phyloP scores from a whole-genome alignment of 2,888 invertebrate species.

The Geotrupes spiniger region DNA sequence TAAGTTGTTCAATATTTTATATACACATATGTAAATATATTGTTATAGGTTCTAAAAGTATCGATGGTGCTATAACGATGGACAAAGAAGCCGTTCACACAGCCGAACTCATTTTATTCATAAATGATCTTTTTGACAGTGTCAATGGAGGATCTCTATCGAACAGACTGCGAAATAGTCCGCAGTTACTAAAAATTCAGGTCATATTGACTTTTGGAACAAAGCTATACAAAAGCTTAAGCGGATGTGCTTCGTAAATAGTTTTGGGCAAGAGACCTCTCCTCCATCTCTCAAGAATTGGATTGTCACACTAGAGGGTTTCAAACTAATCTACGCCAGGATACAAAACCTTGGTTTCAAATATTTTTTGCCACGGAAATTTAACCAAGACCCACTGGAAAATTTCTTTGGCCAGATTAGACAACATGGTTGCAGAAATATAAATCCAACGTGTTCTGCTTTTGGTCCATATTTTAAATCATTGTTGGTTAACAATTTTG shows the following conservation, averaged over 20 bases:
- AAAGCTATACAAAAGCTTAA: neutral
- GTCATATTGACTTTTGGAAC: neutral
- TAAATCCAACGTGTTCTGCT: neutral
- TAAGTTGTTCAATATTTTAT: neutral
- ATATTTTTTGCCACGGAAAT: neutral
- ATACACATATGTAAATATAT: neutral
- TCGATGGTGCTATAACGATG: neutral
- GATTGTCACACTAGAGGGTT: neutral
- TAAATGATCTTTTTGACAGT: slow-evolving; percentile 2
- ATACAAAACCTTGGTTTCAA: neutral
- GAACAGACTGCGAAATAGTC: neutral
- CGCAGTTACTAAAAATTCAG: neutral
- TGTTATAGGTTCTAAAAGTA: neutral
- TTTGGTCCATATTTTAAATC: slow-evolving; percentile 1
- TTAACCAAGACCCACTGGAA: slow-evolving; percentile 5
- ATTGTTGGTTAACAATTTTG: neutral
- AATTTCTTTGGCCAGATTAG: slow-evolving; percentile 1
- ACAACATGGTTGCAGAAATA: neutral
- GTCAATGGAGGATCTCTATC: neutral
- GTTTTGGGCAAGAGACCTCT: neutral
- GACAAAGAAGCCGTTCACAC: neutral
- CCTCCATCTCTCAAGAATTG: neutral
- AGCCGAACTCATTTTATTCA: neutral
- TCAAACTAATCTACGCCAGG: neutral
- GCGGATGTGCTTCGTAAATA: neutral